Percentiles rank a stretch among this genome's conserved stretches.
phyloP scores from a whole-genome alignment of 37 sponge, comb jelly and placozoan genomes.

The Cliona cf. orientalis region DNA sequence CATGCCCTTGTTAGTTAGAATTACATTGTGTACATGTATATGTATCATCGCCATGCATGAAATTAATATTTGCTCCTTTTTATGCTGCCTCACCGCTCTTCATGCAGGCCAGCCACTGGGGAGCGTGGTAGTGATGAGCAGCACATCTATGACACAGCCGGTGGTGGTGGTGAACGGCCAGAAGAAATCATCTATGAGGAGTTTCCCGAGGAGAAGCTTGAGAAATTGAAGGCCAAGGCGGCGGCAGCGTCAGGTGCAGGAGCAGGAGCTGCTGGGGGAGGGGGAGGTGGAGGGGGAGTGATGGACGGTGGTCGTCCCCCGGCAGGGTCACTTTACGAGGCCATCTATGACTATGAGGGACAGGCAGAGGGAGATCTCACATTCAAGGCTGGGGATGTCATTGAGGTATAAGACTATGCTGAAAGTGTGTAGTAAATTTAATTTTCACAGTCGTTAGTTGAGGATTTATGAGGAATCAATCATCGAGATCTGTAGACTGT shows the following conservation, averaged over 20 bases:
- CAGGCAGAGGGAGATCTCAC: constrained; percentile 64
- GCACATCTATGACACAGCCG: neutral
- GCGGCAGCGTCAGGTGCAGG: neutral
- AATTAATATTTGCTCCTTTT: too few species aligned
- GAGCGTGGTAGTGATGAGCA: neutral
- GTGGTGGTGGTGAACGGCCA: neutral
- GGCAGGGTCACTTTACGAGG: constrained; percentile 18
- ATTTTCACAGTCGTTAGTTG: neutral
- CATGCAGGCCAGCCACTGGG: neutral
- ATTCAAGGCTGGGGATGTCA: constrained; percentile 61
- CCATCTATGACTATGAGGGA: constrained; percentile 58
- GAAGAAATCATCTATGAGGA: too few species aligned
- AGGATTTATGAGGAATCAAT: neutral
- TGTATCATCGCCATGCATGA: too few species aligned
- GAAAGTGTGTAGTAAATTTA: neutral
- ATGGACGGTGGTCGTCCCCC: neutral
- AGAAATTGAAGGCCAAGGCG: neutral
- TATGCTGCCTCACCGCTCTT: neutral
- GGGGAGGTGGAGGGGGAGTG: neutral
- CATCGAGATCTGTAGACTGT: neutral
- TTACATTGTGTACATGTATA: too few species aligned
- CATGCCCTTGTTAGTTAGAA: neutral
- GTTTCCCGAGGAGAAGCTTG: too few species aligned
- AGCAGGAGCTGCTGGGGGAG: constrained; percentile 1
- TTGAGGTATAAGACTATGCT: constrained; percentile 38